Evolutionary conservation across 2,888 invertebrate species (phyloP), one percentile per base, ranked within the genome.

Genomic region (Clanis bilineata): DNA sequence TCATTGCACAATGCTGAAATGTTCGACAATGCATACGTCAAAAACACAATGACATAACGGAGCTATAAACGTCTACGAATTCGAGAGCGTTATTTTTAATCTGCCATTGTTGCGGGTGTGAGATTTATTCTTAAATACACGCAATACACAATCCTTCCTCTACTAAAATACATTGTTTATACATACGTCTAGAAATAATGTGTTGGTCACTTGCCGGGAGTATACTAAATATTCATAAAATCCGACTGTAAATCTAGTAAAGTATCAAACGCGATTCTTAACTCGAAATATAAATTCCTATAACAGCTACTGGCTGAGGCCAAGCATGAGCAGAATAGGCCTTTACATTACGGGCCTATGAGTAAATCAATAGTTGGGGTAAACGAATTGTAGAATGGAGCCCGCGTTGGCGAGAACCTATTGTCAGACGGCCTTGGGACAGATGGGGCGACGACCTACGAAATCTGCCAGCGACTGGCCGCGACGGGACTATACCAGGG

Each of bases 21-120:
- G 28, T 22, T 44, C 44, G 12, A 51, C 51, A 51, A 51, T 32
- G 32, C 51, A 51, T 32, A 51, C 51, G 51, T 51, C 51, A 51
- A 28, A 39, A 51, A 32, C 51, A 32, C 28, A 51, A 51, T 51
- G 51, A 51, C 51, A 51, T 51, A 51, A 51, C 51, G 51, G 51
- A 51, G 15, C 28, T 51, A 41, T 41, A 41, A 41, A 41, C 18
- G 41, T 41, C 41, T 41, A 41, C 41, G 41, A 41, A 36, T 36
- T 36, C 36, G 36, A 41, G 41, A 41, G 41, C 41, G 39, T 41
- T 41, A 41, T 41, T 41, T 41, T 18, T 41, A 41, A 41, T 41
- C 41, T 41, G 6, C 18, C 7, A 41, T 41, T 41, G 41, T 41
- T 15, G 41, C 18, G 36, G 36, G 18, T 41, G 6, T 41, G 18